These are phyloP conservation scores for Stomatorhinus ivindoensis DNA, from an alignment of 2,113 vertebrate genomes.

Conservation along the genomic window DNA sequence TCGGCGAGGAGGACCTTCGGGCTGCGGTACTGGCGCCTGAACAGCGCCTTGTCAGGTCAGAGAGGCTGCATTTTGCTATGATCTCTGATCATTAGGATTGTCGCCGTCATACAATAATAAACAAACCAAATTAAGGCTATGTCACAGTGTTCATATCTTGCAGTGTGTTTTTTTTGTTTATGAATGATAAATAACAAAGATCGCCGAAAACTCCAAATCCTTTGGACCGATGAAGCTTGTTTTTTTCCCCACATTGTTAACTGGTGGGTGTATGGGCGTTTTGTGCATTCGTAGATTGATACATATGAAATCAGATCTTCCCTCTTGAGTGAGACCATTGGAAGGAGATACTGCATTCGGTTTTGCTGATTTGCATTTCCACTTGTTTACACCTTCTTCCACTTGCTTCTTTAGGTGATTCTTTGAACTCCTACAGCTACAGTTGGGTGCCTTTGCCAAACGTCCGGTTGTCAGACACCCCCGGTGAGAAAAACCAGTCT, in stretches of 20 bases:
- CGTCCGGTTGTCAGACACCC: slow-evolving; percentile 41
- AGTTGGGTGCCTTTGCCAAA: slow-evolving; percentile 56
- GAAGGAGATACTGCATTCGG: not conserved
- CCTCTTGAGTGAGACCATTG: not conserved
- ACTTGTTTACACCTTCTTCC: not conserved
- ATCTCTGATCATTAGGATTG: not conserved
- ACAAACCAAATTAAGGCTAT: not conserved
- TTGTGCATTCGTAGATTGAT: not conserved
- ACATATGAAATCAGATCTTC: not conserved
- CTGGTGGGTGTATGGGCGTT: not conserved
- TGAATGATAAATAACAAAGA: not conserved
- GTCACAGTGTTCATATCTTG: not conserved
- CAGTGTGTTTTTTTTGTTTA: not conserved
- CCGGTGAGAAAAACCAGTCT: slow-evolving; percentile 12
- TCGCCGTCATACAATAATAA: not conserved
- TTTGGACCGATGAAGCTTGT: not conserved
- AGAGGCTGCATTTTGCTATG: not conserved
- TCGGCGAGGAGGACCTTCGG: slow-evolving; percentile 47
- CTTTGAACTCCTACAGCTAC: slow-evolving; percentile 57
- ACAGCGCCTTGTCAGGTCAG: slow-evolving; percentile 56
- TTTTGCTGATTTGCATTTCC: not conserved
- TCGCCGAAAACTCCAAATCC: not conserved
- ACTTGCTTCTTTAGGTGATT: slow-evolving; percentile 49
- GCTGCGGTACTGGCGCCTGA: slow-evolving; percentile 50
- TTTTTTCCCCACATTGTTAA: not conserved